Conservation (phyloP, 2,113 vertebrate species). For the Ageneiosus marmoratus region DNA sequence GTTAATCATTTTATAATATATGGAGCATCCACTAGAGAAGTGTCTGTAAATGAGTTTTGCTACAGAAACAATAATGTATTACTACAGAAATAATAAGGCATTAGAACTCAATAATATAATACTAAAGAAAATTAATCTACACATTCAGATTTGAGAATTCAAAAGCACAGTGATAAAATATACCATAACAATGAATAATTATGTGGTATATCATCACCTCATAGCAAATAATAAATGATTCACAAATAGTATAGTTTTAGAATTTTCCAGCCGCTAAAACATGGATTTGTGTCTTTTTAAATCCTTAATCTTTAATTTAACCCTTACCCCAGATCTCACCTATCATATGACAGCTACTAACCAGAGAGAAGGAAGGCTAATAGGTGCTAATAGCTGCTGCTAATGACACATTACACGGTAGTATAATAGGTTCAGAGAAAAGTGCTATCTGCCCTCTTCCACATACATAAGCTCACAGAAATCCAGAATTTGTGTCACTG, state of each 20-base stretch:
- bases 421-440: no score
- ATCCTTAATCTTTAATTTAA: neutral
- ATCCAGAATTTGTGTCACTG: no score
- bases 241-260: no score
- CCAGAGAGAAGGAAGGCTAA: neutral
- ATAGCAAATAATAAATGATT: neutral
- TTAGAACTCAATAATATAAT: neutral
- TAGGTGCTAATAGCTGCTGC: no score
- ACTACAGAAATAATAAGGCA: neutral
- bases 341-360: neutral
- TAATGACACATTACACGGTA: no score
- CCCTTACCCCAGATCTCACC: neutral
- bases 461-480: no score
- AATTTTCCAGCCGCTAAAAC: no score
- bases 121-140: neutral
- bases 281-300: no score
- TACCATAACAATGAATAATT: neutral
- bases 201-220: neutral
- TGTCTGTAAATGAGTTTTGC: no score
- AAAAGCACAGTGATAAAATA: neutral
- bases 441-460: no score
- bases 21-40: neutral
- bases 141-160: neutral
- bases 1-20: neutral
- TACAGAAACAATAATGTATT: neutral